phyloP scores from a whole-genome alignment of 30 jellyfish, hydroid and myxozoan species.

The Cassiopea xamachana region DNA sequence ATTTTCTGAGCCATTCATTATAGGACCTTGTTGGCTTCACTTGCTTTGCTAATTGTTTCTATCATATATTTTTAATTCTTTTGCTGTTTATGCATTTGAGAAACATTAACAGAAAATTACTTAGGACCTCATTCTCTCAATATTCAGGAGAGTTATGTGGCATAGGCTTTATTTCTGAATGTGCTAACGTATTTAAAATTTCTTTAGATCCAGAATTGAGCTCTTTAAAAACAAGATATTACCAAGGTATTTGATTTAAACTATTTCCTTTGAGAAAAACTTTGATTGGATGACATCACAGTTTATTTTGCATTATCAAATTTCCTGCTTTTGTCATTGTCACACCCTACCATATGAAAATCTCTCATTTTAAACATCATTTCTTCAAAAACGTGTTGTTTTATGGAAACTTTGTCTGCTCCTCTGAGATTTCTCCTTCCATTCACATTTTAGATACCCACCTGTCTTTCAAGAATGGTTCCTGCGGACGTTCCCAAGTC shows the following conservation, averaged over 20 bases:
- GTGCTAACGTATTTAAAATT: neutral
- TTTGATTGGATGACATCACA: neutral
- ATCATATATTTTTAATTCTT: too few species aligned
- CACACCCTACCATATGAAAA: too few species aligned
- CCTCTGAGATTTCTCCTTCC: neutral
- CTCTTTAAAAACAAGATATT: conserved; percentile 73
- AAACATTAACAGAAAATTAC: too few species aligned
- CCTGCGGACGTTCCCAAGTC: conserved; percentile 81
- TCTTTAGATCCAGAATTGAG: conserved; percentile 61
- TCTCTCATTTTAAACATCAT: neutral
- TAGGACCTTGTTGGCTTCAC: too few species aligned
- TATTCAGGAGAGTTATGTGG: neutral
- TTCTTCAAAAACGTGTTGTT: neutral
- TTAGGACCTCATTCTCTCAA: too few species aligned
- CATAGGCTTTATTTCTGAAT: neutral
- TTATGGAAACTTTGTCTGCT: too few species aligned
- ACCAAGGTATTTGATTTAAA: conserved; percentile 61
- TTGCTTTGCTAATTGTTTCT: too few species aligned
- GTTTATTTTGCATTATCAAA: too few species aligned
- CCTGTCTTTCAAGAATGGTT: conserved; percentile 99
- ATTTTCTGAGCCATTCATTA: too few species aligned
- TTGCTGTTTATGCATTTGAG: too few species aligned
- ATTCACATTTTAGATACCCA: conserved; percentile 71
- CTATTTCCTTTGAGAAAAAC: neutral
- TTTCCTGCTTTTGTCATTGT: too few species aligned